Evolutionary conservation across 2,113 vertebrate species (phyloP), one percentile per base, ranked within the genome.

Genomic region (Scalopus aquaticus): DNA sequence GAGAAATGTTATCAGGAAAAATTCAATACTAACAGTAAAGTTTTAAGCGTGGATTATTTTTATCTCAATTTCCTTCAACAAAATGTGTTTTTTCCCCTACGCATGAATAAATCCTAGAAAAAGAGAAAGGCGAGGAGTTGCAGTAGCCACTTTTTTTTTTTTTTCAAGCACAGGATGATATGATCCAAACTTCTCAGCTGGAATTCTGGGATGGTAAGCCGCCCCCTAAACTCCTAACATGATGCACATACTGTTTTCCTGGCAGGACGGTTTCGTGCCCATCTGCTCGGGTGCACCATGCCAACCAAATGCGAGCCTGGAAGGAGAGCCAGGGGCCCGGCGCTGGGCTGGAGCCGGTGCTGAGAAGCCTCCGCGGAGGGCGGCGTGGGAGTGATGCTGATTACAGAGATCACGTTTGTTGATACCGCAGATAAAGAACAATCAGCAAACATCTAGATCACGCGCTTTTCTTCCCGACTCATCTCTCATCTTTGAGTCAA

Each of bases 101-200:
- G 56, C n/a, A 37, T 39, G 26, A 89, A 58, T 72, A 86, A 90
- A 86, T 84, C 42, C 24, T 74, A 76, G 72, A 83, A 76, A 93
- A 78, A 30, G 54, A 46, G 32, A 51, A 84, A 62, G 32, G 37
- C 24, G 11, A 84, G 42, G 28, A 65, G 5, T 65, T 84, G 35
- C 3, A 46, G n/a, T 56, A 62, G 51, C 11, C 24, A 83, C 1
- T 9, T 35, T 58, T 62, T 64, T n/a, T 19, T 80, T 70, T 24
- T 56, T 42, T 1, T 37, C 32, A 30, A 32, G n/a, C 72, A 30
- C 22, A 32, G 35, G 79, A 37, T 78, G 64, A 35, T 56, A 37
- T 4, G 26, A 92, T 76, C 67, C 73, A 85, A 12, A 81, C 73
- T 85, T 84, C 94, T 82, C 78, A 51, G 85, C 85, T 82, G 67